A percentile compares a stretch with the other conserved stretches of the same genome.
Evolutionary conservation across 2,888 invertebrate species (phyloP).

Genomic region (Mycalesis mineus): DNA sequence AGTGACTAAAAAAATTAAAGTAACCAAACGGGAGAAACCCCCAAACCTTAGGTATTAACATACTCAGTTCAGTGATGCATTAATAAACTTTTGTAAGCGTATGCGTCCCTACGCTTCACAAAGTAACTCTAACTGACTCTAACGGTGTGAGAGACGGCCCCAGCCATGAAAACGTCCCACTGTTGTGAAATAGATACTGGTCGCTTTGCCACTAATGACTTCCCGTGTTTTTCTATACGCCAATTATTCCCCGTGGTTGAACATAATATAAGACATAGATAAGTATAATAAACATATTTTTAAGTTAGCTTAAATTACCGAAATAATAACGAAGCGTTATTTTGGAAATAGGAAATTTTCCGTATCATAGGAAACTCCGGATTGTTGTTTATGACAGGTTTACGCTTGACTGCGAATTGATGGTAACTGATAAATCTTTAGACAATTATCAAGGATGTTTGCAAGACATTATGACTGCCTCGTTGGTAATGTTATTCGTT

Average conservation of each 20-base stretch:
- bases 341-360: neutral
- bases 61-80: too few relatives aligned
- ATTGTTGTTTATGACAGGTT: neutral
- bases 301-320: constrained; percentile 2
- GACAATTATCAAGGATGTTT: too few relatives aligned
- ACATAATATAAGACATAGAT: constrained; percentile 52
- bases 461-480: too few relatives aligned
- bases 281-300: constrained; percentile 20
- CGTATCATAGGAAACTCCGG: neutral
- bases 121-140: neutral
- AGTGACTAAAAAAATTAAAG: too few relatives aligned
- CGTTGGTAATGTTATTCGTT: too few relatives aligned
- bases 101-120: too few relatives aligned
- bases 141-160: constrained; percentile 48
- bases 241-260: constrained; percentile 71
- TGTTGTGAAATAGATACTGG: constrained; percentile 66
- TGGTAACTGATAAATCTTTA: too few relatives aligned
- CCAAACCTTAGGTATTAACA: too few relatives aligned
- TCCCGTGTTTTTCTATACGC: constrained; percentile 72
- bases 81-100: too few relatives aligned
- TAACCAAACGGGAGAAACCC: too few relatives aligned
- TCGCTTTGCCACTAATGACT: constrained; percentile 72
- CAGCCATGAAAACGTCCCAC: constrained; percentile 39
- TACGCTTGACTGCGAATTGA: neutral
- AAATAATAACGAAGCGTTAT: neutral